These are phyloP conservation scores for Helarctos malayanus DNA, from an alignment of 2,797 vertebrate genomes.

Conservation along the genomic window DNA sequence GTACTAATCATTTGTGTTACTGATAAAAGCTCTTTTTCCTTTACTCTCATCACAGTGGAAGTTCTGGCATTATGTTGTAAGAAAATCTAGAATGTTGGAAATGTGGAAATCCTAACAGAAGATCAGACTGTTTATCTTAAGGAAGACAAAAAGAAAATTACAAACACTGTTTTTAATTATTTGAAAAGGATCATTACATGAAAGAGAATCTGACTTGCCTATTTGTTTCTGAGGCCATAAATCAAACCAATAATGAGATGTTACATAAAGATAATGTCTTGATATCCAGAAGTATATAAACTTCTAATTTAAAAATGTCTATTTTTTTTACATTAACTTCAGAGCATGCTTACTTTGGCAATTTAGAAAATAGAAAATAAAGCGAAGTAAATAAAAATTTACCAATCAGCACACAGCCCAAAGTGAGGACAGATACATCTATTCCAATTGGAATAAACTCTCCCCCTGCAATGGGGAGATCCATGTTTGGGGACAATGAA, in stretches of 20 bases:
- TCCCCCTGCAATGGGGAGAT: background rate
- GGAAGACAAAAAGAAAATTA: background rate
- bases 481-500: background rate
- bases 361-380: conserved; percentile 16
- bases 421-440: background rate
- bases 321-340: background rate
- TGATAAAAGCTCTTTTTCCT: background rate
- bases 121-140: background rate
- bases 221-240: background rate
- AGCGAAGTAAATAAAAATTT: background rate
- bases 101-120: background rate
- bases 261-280: background rate
- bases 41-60: background rate
- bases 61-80: background rate
- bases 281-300: background rate
- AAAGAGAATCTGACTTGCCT: background rate
- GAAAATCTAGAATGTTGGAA: background rate
- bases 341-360: background rate
- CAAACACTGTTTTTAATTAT: background rate
- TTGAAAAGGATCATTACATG: background rate
- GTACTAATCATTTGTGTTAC: background rate
- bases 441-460: background rate
- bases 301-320: background rate
- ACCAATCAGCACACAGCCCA: background rate
- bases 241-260: background rate